Evolutionary conservation across 2,888 invertebrate genomes (phyloP), one percentile per base, ranked within the genome.

Genomic region (Apoda limacodes): DNA sequence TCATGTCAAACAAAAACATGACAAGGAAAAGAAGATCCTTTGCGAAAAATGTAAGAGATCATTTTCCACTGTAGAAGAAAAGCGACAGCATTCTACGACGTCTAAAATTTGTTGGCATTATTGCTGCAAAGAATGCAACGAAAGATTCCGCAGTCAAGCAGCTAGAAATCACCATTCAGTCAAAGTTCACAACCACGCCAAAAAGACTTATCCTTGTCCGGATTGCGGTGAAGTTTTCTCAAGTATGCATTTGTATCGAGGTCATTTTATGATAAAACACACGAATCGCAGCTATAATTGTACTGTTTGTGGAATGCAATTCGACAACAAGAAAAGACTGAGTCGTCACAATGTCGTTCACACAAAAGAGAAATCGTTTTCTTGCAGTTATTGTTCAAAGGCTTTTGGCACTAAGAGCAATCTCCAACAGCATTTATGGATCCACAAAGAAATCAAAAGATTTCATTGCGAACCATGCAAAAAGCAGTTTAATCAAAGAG

Each of bases 321-420:
- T 82, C 36, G 69, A 63, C 25, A 58, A 59, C 0, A 75, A 75
- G 32, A 60, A 71, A 9, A 57, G 55, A 30, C 46, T 83, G n/a
- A 60, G 69, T 5, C 66, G 68, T 9, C 83, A 83, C 37, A 55
- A 66, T 52, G 59, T 76, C 1, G 62, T 64, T 1, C 83, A 83
- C 42, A 75, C 78, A 0, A 72, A 69, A 5, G 70, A 70, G 28
- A 80, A 75, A 35, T 55, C 65, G 1, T 82, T 70, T 32, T 50
- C 60, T 9, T 83, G 83, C 37, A 52, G 57, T n/a, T 58, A 72
- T 1, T 83, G 83, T 32, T 45, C 62, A 0, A 82, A 82, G 32
- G 46, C 52, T 1, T 76, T 75, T 40, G 53, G 60, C 2, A 51
- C 69, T 11, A 69, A 68, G 39, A 62, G 62, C n/a, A 64, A 60